Evolutionary conservation across 35 echinoderm and acorn worm species (phyloP), one percentile per base, ranked within the genome.

Genomic region (Holothuria glaberrima): DNA sequence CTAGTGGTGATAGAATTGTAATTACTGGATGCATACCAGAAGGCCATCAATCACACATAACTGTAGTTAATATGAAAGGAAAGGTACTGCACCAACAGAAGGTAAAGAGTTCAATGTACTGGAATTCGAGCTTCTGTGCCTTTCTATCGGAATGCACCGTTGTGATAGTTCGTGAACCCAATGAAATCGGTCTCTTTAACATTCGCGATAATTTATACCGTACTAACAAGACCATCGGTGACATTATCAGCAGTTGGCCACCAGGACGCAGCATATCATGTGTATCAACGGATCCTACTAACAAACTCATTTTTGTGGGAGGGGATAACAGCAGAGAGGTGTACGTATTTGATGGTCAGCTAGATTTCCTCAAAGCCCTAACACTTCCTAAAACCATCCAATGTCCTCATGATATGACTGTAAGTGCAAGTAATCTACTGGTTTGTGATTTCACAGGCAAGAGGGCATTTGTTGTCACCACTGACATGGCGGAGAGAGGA

Each of bases 361-460:
- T 84, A 4, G 58, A 84, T 29, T 61, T 20, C 57, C 24, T 22
- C n/a, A 27, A 61, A 58, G 31, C 30, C 29, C 22, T 84, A 18
- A 20, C 3, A 9, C 57, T 84, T 0, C 80, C 80, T 58, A 54
- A 30, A 24, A 12, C 30, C n/a, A 25, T 84, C 2, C 57, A 30
- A 59, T 84, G 80, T 22, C 54, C 80, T 7, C 28, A 54, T 9
- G 56, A 84, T 52, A 58, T 84, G 58, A 24, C 31, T 31, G 56
- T 61, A 62, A 13, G 58, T 17, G 29, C 46, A 20, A 26, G 52
- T 25, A 57, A 84, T 84, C 54, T 84, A n/a, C 10, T 84, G 4
- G 24, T 84, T 21, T 84, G 80, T 61, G 80, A 84, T 84, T 59
- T 27, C 27, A 36, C 54, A 13, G 80, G 80, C 9, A 59, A 84